phyloP scores from a whole-genome alignment of 1,140 invertebrate genomes.

The Helicorthomorpha holstii region DNA sequence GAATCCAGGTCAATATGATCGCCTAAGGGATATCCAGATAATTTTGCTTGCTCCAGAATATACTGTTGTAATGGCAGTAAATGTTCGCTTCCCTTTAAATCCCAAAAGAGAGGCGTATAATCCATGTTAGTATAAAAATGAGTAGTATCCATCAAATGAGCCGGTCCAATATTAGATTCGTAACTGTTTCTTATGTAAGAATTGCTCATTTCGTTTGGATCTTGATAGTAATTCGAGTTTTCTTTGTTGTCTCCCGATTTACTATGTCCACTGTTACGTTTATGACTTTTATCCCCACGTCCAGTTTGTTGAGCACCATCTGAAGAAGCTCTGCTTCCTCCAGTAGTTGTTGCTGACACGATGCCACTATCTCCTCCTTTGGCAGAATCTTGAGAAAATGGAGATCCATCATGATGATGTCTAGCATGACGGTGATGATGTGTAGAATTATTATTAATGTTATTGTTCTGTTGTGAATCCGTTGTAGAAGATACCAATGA shows the following conservation, averaged over 20 bases:
- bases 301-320: not conserved
- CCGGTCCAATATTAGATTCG: not conserved
- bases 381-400: not conserved
- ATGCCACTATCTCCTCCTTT: not conserved
- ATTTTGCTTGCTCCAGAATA: constrained; percentile 52
- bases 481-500: not conserved
- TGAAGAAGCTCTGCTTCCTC: not conserved
- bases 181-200: constrained; percentile 1
- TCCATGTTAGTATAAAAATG: constrained; percentile 56
- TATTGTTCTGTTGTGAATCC: not conserved
- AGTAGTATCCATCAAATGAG: constrained; percentile 7
- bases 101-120: constrained; percentile 26
- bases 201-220: constrained; percentile 5
- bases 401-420: not conserved
- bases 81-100: constrained; percentile 35
- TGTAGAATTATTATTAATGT: not conserved
- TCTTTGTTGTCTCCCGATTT: constrained; percentile 1
- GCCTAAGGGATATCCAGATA: constrained; percentile 14
- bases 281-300: not conserved
- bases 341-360: not conserved
- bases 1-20: constrained; percentile 25
- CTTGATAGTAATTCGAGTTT: constrained; percentile 8
- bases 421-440: not conserved
- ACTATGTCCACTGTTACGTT: not conserved
- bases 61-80: constrained; percentile 69